phyloP scores from a whole-genome alignment of 2,888 invertebrate genomes.

The Hipparchia semele region DNA sequence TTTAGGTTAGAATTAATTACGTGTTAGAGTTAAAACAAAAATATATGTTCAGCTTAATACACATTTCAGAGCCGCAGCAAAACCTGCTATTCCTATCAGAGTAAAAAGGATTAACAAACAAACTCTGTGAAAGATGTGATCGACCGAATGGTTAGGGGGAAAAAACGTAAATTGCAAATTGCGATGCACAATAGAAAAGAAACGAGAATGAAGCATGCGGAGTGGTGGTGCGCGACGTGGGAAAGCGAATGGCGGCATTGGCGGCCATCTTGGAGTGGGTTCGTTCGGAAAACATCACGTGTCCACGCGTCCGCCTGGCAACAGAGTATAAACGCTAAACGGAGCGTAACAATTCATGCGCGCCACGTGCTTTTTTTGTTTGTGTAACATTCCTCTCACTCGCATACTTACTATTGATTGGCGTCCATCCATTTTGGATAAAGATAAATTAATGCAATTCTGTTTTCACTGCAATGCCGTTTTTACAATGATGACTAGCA shows the following conservation, averaged over 20 bases:
- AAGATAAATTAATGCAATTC: constrained; percentile 33
- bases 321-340: constrained; percentile 72
- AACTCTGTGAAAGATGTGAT: constrained; percentile 43
- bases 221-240: constrained; percentile 73
- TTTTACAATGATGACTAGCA: neutral
- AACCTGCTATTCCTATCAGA: neutral
- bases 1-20: neutral
- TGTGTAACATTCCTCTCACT: constrained; percentile 68
- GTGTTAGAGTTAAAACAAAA: neutral
- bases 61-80: neutral
- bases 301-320: constrained; percentile 76
- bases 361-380: constrained; percentile 76
- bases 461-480: neutral
- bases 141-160: constrained; percentile 47
- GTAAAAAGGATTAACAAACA: constrained; percentile 18
- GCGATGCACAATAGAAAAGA: constrained; percentile 67
- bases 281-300: constrained; percentile 75
- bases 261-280: constrained; percentile 76
- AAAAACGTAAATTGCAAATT: constrained; percentile 65
- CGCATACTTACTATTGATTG: constrained; percentile 58
- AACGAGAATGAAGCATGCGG: constrained; percentile 68
- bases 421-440: constrained; percentile 42
- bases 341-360: constrained; percentile 75
- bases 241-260: constrained; percentile 77
- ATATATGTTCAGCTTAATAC: neutral